Percentiles rank a stretch among this genome's conserved stretches.
Evolutionary conservation across 2,113 vertebrate species (phyloP).

Genomic region (Gallinago jamesoni): DNA sequence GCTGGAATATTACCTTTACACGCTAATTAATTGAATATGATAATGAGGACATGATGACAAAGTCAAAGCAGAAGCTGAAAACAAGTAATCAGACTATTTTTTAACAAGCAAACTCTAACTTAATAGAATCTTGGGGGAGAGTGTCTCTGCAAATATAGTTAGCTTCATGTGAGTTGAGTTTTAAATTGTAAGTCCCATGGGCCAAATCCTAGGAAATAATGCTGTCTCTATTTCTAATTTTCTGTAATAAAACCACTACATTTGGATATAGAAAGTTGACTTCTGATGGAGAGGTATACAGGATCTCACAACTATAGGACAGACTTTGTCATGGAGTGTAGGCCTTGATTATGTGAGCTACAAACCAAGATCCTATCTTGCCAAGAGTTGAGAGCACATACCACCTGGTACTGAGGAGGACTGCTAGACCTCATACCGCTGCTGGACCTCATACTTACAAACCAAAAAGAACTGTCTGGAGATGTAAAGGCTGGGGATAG

Average conservation of each 20-base stretch:
- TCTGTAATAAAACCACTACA: neutral
- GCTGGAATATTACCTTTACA: constrained; percentile 59
- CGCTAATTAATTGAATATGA: constrained; percentile 76
- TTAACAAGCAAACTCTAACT: constrained; percentile 5
- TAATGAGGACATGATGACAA: constrained; percentile 72
- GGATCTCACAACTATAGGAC: neutral
- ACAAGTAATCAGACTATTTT: constrained; percentile 50
- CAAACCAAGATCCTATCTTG: neutral
- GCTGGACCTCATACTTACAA: neutral
- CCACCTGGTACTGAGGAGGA: neutral
- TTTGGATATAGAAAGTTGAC: neutral
- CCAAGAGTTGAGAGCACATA: neutral
- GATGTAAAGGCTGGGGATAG: neutral
- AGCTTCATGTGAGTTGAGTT: neutral
- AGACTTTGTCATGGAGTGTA: neutral
- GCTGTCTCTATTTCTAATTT: neutral
- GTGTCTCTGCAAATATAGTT: neutral
- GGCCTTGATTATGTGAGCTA: neutral
- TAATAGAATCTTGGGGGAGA: neutral
- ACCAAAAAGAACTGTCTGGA: neutral
- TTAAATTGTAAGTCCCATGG: neutral
- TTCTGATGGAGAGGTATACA: neutral
- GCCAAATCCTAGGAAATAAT: neutral
- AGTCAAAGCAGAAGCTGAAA: constrained; percentile 67
- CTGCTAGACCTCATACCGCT: neutral